Percentiles rank a stretch among this genome's conserved stretches.
These are phyloP conservation scores for Gambelia wislizenii DNA, from an alignment of 2,797 vertebrate species.

Conservation along the genomic window DNA sequence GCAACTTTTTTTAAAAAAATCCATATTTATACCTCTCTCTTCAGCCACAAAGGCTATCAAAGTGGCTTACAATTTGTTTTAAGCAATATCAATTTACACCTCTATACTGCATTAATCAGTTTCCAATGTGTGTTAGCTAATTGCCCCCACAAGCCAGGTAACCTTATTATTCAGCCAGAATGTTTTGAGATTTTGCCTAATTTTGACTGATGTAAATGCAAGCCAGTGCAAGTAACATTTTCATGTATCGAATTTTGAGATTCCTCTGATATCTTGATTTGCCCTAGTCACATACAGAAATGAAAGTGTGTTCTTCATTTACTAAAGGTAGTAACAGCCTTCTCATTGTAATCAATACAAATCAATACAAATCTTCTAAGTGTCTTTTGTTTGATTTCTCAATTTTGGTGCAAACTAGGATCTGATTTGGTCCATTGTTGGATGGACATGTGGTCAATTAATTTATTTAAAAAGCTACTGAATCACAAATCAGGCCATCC, in stretches of 20 bases:
- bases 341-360: conserved; percentile 1
- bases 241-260: not conserved
- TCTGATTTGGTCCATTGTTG: not conserved
- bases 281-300: not conserved
- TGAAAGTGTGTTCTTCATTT: not conserved
- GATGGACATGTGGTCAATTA: not conserved
- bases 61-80: too few relatives aligned
- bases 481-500: not conserved
- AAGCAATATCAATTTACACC: too few relatives aligned
- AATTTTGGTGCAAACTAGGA: not conserved
- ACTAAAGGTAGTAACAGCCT: not conserved
- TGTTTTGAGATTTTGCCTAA: not conserved
- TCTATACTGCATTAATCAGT: too few relatives aligned
- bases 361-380: conserved; percentile 6
- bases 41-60: too few relatives aligned
- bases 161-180: too few relatives aligned
- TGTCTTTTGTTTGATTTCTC: not conserved
- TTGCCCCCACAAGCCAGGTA: too few relatives aligned
- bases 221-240: not conserved
- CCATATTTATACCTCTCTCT: too few relatives aligned
- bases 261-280: not conserved
- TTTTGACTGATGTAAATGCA: not conserved
- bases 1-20: too few relatives aligned
- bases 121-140: too few relatives aligned
- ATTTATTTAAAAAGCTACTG: conserved; percentile 4